phyloP scores from a whole-genome alignment of 2,888 invertebrate species.

The Pterostichus madidus region DNA sequence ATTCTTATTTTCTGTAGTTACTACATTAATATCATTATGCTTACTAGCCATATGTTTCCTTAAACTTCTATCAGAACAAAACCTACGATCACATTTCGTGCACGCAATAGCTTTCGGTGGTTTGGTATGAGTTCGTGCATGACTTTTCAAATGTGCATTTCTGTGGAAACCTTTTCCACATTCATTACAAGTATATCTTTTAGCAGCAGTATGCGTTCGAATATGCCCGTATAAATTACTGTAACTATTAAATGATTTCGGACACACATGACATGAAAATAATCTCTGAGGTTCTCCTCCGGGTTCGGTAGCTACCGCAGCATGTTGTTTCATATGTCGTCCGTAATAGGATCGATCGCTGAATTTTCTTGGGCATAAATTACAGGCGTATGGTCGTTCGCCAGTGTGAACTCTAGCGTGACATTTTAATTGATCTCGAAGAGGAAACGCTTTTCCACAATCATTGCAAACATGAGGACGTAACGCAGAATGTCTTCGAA shows the following conservation, averaged over 20 bases:
- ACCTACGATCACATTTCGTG: slow-evolving; percentile 22
- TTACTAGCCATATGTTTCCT: slow-evolving; percentile 50
- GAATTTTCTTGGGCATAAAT: slow-evolving; percentile 45
- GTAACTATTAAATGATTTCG: slow-evolving; percentile 56
- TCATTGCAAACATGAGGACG: slow-evolving; percentile 22
- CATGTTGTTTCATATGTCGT: slow-evolving; percentile 48
- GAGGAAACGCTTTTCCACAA: slow-evolving; percentile 45
- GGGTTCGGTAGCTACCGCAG: slow-evolving; percentile 14
- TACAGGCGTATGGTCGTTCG: slow-evolving; percentile 53
- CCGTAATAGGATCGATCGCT: slow-evolving; percentile 54
- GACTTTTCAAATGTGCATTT: slow-evolving; percentile 52
- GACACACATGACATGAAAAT: slow-evolving; percentile 28
- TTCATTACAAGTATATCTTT: slow-evolving; percentile 33
- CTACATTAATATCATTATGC: slow-evolving; percentile 14
- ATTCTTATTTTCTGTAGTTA: background rate
- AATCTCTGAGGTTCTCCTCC: slow-evolving; percentile 23
- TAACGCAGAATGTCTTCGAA: slow-evolving; percentile 20
- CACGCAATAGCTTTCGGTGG: slow-evolving; percentile 20
- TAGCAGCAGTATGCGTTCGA: slow-evolving; percentile 28
- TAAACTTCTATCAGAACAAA: slow-evolving; percentile 47
- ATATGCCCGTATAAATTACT: slow-evolving; percentile 56
- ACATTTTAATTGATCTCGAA: slow-evolving; percentile 50
- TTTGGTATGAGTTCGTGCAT: slow-evolving; percentile 22
- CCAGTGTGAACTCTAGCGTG: slow-evolving; percentile 51
- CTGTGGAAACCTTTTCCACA: slow-evolving; percentile 48